Conservation (phyloP, 2,797 vertebrate genomes). For the Anas bahamensis region DNA sequence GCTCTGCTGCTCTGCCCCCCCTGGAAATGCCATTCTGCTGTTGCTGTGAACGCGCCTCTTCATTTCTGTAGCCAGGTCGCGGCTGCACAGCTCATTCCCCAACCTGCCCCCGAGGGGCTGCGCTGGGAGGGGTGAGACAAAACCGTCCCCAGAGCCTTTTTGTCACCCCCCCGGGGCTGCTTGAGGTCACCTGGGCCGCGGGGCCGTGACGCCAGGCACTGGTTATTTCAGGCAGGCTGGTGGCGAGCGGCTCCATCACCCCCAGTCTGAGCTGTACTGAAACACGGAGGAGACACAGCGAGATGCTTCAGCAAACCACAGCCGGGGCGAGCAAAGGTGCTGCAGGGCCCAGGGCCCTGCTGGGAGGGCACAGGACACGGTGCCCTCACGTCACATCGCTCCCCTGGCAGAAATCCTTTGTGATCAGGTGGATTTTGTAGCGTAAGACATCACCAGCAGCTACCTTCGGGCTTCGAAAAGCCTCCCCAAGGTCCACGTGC, state of each 20-base stretch:
- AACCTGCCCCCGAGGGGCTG: not conserved
- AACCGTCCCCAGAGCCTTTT: not conserved
- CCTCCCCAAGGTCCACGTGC: not conserved
- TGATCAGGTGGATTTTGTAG: not conserved
- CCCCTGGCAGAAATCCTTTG: not conserved
- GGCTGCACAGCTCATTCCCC: not conserved
- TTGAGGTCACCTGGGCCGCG: not conserved
- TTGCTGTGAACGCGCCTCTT: not conserved
- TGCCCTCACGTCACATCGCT: not conserved
- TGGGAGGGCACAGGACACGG: not conserved
- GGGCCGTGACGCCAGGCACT: not conserved
- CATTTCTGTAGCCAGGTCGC: not conserved
- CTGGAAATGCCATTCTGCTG: not conserved
- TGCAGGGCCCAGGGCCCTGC: not conserved
- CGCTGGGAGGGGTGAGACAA: not conserved
- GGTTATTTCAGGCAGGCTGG: not conserved
- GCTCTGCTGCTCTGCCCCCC: not conserved
- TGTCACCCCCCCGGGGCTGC: not conserved
- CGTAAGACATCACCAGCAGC: not conserved
- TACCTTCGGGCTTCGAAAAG: not conserved
- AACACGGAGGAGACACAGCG: not conserved
- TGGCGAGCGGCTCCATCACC: not conserved
- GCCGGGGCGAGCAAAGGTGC: not conserved
- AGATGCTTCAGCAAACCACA: not conserved
- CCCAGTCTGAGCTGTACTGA: not conserved